Conservation (phyloP, 2,797 vertebrate genomes). For the Aselliscus stoliczkanus region DNA sequence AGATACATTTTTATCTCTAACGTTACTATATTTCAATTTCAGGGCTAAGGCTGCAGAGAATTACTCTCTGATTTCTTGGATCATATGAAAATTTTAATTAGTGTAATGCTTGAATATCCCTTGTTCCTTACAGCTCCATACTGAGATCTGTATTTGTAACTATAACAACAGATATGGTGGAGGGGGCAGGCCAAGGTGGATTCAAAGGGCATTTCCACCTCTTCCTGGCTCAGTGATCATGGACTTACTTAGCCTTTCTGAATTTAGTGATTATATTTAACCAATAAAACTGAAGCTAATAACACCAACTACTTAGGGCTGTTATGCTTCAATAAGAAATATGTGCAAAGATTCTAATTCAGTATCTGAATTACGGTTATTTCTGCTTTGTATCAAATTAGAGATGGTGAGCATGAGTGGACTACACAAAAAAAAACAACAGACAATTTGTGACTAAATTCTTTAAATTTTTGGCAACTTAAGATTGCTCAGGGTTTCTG, state of each 20-base stretch:
- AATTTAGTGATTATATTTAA: conserved; percentile 38
- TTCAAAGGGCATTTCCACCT: neutral
- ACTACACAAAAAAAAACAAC: neutral
- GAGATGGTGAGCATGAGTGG: neutral
- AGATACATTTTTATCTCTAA: conserved; percentile 58
- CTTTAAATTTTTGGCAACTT: neutral
- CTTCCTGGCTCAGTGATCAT: neutral
- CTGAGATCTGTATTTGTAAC: neutral
- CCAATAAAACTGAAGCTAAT: neutral
- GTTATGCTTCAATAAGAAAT: neutral
- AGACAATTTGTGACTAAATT: neutral
- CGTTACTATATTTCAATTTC: conserved; percentile 45
- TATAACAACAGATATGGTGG: neutral
- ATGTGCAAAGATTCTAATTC: neutral
- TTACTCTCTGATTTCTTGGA: conserved; percentile 26
- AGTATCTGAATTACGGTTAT: neutral
- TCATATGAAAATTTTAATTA: conserved; percentile 56
- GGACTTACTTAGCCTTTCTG: neutral
- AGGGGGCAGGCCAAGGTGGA: neutral
- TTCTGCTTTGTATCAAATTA: neutral
- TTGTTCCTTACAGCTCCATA: neutral
- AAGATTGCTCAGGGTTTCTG: neutral
- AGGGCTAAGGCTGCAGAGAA: conserved; percentile 10
- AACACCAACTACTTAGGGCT: neutral
- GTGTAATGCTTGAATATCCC: neutral